A percentile compares a stretch with the other conserved stretches of the same genome.
Conservation (phyloP, 1,140 invertebrate genomes). For the Littorina saxatilis region DNA sequence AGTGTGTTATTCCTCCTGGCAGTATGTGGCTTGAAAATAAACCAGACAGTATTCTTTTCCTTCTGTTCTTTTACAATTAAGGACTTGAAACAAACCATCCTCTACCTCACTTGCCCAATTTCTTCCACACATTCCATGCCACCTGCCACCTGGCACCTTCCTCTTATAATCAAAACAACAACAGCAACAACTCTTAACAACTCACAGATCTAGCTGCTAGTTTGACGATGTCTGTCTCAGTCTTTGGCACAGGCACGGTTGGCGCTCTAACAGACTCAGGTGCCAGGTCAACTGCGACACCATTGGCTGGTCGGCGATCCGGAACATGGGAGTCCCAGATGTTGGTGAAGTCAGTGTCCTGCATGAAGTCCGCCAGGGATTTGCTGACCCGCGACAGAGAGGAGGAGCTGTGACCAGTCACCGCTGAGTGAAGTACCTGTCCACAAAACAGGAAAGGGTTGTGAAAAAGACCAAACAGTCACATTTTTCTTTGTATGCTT, state of each 20-base stretch:
- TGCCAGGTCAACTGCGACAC: constrained; percentile 27
- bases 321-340: constrained; percentile 49
- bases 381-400: constrained; percentile 60
- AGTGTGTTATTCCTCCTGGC: no score
- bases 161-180: no score
- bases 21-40: no score
- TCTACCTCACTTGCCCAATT: no score
- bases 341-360: constrained; percentile 63
- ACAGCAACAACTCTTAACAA: no score
- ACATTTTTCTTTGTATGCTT: not conserved
- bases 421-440: constrained; percentile 76
- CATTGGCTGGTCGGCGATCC: constrained; percentile 17
- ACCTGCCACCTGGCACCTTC: no score
- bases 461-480: not conserved
- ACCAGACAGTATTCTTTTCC: no score
- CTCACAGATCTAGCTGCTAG: constrained; percentile 76
- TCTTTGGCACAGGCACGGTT: constrained; percentile 14
- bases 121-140: no score
- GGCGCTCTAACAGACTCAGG: constrained; percentile 32
- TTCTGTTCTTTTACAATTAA: no score
- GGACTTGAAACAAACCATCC: no score
- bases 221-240: constrained; percentile 72
- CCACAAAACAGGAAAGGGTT: constrained; percentile 32
- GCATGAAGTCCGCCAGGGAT: constrained; percentile 63
- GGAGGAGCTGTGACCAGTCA: constrained; percentile 71